These are phyloP conservation scores for Sinella curviseta DNA, from an alignment of 1,140 invertebrate species.

Conservation along the genomic window DNA sequence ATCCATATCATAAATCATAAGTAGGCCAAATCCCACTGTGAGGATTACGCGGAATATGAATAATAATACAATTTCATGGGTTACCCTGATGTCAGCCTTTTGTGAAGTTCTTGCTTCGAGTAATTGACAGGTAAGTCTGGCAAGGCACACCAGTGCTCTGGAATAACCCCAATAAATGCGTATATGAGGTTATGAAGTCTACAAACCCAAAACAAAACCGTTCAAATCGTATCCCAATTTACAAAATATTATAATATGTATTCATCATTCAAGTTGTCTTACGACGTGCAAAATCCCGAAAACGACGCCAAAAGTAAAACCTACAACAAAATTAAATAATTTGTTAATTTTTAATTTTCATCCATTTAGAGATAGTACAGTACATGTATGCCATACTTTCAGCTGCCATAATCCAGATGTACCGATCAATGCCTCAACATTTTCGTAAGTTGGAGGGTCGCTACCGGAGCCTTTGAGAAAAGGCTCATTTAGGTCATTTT, in stretches of 20 bases:
- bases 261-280: background rate
- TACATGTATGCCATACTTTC: background rate
- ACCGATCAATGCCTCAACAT: no score
- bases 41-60: no score
- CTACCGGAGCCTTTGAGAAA: no score
- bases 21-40: no score
- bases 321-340: background rate
- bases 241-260: background rate
- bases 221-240: background rate
- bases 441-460: no score
- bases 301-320: background rate
- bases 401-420: background rate
- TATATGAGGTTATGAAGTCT: constrained; percentile 24
- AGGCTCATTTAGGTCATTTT: no score
- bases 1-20: background rate
- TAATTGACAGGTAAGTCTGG: background rate
- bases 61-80: background rate
- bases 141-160: constrained; percentile 42
- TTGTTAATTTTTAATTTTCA: background rate
- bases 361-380: background rate
- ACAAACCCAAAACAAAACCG: background rate
- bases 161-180: constrained; percentile 46
- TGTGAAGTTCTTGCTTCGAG: constrained; percentile 29
- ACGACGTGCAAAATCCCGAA: background rate
- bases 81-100: constrained; percentile 41